Conservation (phyloP, 2,797 vertebrate species). For the Potorous gilbertii region DNA sequence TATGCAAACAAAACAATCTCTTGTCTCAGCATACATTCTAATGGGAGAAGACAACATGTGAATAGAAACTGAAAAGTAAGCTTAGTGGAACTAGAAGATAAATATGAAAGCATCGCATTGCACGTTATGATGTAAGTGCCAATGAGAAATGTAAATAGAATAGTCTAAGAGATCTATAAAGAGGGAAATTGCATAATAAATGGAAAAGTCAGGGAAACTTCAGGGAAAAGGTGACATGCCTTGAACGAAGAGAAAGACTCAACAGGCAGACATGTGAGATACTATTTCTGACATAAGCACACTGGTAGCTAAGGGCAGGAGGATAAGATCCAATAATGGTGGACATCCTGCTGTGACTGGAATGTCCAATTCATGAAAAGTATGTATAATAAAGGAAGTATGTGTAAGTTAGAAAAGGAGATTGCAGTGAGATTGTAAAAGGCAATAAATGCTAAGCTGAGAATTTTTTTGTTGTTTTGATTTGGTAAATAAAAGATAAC, state of each 20-base stretch:
- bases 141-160: background rate
- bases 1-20: background rate
- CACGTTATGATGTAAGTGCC: background rate
- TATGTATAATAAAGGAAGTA: background rate
- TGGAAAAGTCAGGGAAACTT: background rate
- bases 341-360: background rate
- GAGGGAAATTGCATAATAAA: background rate
- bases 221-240: background rate
- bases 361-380: background rate
- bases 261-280: background rate
- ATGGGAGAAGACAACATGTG: background rate
- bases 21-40: background rate
- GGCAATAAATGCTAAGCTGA: background rate
- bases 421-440: background rate
- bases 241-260: background rate
- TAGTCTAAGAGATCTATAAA: background rate
- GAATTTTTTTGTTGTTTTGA: background rate
- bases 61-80: background rate
- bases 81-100: background rate
- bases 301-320: background rate
- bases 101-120: background rate
- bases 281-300: background rate
- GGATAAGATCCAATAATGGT: background rate
- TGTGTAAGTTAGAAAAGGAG: background rate
- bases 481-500: background rate